Conservation (phyloP, 2,113 vertebrate species). For the Chascanopsetta lugubris region DNA sequence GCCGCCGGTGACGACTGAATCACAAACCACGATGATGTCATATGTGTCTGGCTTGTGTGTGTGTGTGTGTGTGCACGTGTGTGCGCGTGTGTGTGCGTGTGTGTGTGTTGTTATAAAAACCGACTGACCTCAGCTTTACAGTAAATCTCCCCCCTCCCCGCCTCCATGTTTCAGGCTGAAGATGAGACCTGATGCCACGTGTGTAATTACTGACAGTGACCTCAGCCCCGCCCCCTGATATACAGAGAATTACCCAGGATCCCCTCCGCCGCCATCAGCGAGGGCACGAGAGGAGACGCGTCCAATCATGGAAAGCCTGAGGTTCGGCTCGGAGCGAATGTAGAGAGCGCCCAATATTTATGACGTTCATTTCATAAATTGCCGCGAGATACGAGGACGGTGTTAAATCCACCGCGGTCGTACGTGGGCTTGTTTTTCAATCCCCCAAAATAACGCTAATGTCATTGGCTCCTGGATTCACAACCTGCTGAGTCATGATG, state of each 20-base stretch:
- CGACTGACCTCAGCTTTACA: slow-evolving; percentile 50
- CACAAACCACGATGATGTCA: slow-evolving; percentile 67
- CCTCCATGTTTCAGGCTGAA: slow-evolving; percentile 33
- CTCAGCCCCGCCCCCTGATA: slow-evolving; percentile 32
- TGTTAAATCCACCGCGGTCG: neutral
- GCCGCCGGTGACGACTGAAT: slow-evolving; percentile 55
- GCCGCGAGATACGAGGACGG: neutral
- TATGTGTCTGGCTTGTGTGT: slow-evolving; percentile 58
- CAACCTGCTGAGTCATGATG: neutral
- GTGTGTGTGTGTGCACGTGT: slow-evolving; percentile 18
- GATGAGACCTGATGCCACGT: slow-evolving; percentile 57
- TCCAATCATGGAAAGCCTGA: neutral
- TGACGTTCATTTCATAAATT: slow-evolving; percentile 30
- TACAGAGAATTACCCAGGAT: slow-evolving; percentile 36
- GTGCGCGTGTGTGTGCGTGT: slow-evolving; percentile 21
- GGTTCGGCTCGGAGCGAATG: neutral
- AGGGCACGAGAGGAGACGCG: neutral
- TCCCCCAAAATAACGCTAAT: too few relatives aligned
- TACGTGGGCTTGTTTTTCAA: neutral
- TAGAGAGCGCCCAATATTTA: slow-evolving; percentile 18
- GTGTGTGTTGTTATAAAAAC: slow-evolving; percentile 23
- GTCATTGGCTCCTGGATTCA: neutral
- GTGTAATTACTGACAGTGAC: slow-evolving; percentile 45
- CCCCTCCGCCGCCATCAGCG: neutral
- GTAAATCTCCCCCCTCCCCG: slow-evolving; percentile 53